Conservation (phyloP, 2,113 vertebrate species). For the Gavia stellata region DNA sequence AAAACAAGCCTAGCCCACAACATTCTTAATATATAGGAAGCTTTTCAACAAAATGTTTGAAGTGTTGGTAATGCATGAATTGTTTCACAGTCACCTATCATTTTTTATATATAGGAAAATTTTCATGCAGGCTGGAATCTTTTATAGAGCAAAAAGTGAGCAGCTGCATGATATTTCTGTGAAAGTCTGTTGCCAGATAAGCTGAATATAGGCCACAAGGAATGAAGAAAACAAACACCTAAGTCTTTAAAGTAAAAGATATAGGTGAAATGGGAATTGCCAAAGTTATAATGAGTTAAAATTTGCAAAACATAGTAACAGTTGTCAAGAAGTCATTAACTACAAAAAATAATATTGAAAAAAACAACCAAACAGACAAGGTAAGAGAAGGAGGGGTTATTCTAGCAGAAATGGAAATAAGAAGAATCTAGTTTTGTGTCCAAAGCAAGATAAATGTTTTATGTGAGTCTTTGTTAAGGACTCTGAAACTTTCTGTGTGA, state of each 20-base stretch:
- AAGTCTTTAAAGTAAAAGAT: neutral
- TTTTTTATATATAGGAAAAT: neutral
- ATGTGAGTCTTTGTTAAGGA: neutral
- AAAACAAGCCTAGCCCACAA: neutral
- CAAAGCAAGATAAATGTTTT: neutral
- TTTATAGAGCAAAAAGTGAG: neutral
- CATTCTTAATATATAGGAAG: neutral
- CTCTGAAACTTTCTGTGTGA: neutral
- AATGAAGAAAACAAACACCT: neutral
- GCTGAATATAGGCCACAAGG: neutral
- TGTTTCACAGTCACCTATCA: neutral
- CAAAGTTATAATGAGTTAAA: neutral
- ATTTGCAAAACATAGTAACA: neutral
- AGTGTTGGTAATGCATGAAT: neutral
- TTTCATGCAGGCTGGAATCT: neutral
- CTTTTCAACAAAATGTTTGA: neutral
- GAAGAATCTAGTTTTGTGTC: neutral
- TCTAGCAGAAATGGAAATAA: neutral
- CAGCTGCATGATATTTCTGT: neutral
- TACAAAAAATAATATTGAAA: neutral
- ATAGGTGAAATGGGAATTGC: neutral
- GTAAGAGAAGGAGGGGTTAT: neutral
- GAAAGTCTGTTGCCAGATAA: neutral
- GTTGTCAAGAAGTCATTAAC: neutral
- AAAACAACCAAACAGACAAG: neutral